phyloP scores from a whole-genome alignment of 2,888 invertebrate genomes.

The Epiperipatus broadwayi region DNA sequence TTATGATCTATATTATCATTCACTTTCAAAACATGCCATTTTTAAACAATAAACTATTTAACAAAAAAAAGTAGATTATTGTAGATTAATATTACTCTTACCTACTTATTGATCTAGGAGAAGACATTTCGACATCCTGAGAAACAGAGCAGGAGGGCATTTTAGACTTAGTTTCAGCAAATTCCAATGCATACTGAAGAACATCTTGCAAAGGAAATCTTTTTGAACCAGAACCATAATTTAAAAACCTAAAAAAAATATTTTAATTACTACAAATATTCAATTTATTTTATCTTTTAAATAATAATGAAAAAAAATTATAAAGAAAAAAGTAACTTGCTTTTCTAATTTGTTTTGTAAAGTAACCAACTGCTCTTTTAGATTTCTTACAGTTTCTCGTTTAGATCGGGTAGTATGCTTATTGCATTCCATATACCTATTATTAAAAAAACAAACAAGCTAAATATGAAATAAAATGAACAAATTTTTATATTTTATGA shows the following conservation, averaged over 20 bases:
- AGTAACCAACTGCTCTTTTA: slow-evolving; percentile 25
- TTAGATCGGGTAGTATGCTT: slow-evolving; percentile 27
- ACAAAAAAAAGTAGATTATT: no score
- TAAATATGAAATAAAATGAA: slow-evolving; percentile 1
- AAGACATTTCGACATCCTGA: slow-evolving; percentile 28
- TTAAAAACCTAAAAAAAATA: slow-evolving; percentile 24
- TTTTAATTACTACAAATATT: slow-evolving; percentile 10
- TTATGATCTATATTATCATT: no score
- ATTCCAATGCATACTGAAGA: slow-evolving; percentile 29
- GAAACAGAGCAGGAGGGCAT: background rate
- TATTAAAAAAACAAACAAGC: slow-evolving; percentile 10
- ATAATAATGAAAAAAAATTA: slow-evolving; percentile 6
- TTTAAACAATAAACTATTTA: no score
- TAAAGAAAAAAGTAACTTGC: slow-evolving; percentile 20
- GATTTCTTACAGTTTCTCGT: slow-evolving; percentile 26
- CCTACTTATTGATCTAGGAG: slow-evolving; percentile 22
- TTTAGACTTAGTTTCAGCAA: slow-evolving; percentile 26
- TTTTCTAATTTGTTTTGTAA: slow-evolving; percentile 27
- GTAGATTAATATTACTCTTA: slow-evolving; percentile 8
- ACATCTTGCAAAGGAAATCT: slow-evolving; percentile 30
- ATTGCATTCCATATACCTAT: slow-evolving; percentile 30
- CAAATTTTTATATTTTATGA: background rate
- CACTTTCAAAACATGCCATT: no score
- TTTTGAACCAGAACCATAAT: slow-evolving; percentile 28
- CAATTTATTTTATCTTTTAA: slow-evolving; percentile 1